Base-by-base conservation (phyloP, 2,797 vertebrate genomes). In the Sebastolobus alascanus region DNA sequence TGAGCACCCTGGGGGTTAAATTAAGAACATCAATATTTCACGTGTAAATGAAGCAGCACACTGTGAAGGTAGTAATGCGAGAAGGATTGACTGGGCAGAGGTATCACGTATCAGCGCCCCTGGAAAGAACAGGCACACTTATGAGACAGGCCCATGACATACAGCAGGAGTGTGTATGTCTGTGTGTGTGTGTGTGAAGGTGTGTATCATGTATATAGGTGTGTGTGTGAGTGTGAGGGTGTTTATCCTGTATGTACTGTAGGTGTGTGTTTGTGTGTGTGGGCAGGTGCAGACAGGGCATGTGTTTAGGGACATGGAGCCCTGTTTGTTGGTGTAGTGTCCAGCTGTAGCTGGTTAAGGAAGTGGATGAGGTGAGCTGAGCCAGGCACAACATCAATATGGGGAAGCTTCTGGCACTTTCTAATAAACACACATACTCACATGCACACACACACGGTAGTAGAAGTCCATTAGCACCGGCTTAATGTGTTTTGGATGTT, bases 11-110 rank as follows among this genome's bases (percentile, higher is more conserved):
- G 75, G 74, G 86, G 93, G 92, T 94, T 96, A 94, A 95, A 95
- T 96, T 93, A 94, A 85, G 92, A 89, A 87, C 93, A 94, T 96
- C 84, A 96, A 96, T 95, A 94, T 95, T 96, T 95, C 87, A 96
- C n/a, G 86, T 94, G 95, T 94, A 95, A 95, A 96, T 91, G 91
- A 96, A 95, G 94, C 91, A 88, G 90, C 83, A 70, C 89, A 85
- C 86, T 87, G 90, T 81, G 27, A 89, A 89, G 93, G 92, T 86
- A 81, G 95, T 93, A 95, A 96, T 72, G 79, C 52, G 94, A 96
- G 93, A 89, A 83, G 91, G 82, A 85, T 72, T 79, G 89, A 90
- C 89, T 82, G 77, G 84, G 79, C 87, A 82, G 68, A 40, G 75
- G 52, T 87, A 90, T 96, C 91, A 65, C 46, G 63, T 95, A 73